Evolutionary conservation across 2,888 invertebrate species (phyloP), one percentile per base, ranked within the genome.

Genomic region (Sinodicranocentrus sp.): DNA sequence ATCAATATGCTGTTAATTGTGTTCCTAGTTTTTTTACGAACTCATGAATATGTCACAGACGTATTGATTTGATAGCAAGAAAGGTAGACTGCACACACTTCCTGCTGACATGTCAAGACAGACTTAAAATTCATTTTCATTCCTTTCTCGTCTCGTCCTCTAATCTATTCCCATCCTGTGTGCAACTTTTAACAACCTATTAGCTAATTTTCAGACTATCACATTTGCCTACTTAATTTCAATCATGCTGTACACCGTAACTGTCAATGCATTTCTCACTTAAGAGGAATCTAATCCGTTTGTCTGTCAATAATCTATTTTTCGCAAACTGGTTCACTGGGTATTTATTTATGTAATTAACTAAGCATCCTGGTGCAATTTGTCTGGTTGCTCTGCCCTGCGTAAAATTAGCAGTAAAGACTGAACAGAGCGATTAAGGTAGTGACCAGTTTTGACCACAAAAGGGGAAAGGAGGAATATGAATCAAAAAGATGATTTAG

Each of bases 401-500:
- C 26, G 28, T 70, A 70, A 70, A 70, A 70, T 48, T 70, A 70
- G 28, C 48, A 26, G n/a, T 25, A 25, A 15, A 68, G 28, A 70
- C 10, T 28, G 26, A 52, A 52, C 26, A 52, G 33, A 52, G 13
- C 26, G 25, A n/a, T 13, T 10, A 48, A 15, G 19, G 33, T n/a
- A 19, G 71, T 28, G 70, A 25, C 73, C 61, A 73, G 73, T 73
- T 73, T 72, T 72, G 57, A 54, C 13, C 5, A 39, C 39, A 13
- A 13, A 39, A 39, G 13, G 39, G 39, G 13, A 13, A 39, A 39
- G 39, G 39, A 13, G 13, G 5, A 39, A 39, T 39, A 23, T 28
- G 57, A 33, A 57, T 28, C n/a, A 71, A 0, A 61, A 59, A 61
- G 57, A 73, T 73, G 73, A 73, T 73, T 73, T 73, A 73, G 59